A percentile compares a stretch with the other conserved stretches of the same genome.
Evolutionary conservation across 2,113 vertebrate genomes (phyloP).

Genomic region (Tragelaphus imberbis): DNA sequence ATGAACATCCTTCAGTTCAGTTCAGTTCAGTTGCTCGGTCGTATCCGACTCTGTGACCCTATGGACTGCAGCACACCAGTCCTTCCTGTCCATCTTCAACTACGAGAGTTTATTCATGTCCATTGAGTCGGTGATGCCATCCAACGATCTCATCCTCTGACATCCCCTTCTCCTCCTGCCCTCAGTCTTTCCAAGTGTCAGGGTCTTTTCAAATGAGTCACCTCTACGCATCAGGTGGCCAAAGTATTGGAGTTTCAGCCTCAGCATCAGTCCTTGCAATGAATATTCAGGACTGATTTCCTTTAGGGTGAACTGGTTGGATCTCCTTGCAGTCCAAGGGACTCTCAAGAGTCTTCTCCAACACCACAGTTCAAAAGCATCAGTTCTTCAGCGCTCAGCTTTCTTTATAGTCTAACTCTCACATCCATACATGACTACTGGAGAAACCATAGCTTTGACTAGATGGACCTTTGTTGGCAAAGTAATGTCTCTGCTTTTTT

Average conservation of each 20-base stretch:
- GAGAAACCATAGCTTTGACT: background rate
- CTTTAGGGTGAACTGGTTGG: background rate
- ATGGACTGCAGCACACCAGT: background rate
- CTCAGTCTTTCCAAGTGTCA: background rate
- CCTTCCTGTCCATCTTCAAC: background rate
- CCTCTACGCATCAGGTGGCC: background rate
- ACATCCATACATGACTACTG: background rate
- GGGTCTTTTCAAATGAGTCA: background rate
- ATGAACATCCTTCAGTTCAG: background rate
- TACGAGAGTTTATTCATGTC: background rate
- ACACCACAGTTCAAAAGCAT: background rate
- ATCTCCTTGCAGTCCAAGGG: background rate
- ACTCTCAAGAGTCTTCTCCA: background rate
- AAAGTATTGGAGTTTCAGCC: background rate
- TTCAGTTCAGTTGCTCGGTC: background rate
- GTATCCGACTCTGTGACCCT: fast-evolving
- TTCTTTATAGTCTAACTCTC: background rate
- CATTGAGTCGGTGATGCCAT: background rate
- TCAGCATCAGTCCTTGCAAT: background rate
- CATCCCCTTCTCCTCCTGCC: background rate
- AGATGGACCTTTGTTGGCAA: background rate
- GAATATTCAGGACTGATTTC: background rate
- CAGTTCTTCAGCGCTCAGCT: background rate
- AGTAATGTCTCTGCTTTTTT: background rate
- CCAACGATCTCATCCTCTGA: background rate